Base-by-base conservation (phyloP, 1,140 invertebrate species). In the Chironomus tepperi region DNA sequence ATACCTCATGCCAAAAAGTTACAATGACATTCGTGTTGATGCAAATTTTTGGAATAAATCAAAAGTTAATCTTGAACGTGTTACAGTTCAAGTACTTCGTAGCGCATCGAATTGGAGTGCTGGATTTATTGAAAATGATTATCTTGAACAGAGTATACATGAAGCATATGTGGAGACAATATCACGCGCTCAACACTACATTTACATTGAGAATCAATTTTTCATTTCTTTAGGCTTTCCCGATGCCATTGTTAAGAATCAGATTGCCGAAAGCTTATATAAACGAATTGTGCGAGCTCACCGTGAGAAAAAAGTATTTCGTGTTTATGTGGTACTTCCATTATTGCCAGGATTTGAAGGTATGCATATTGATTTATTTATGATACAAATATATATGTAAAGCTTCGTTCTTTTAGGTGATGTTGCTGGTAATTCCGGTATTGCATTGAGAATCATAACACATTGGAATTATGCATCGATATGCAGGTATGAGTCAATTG, bases 131-230 rank as follows among this genome's bases (percentile, higher is more conserved):
- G 91, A 93, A 79, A 86, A 92, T 0, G 90, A 94, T 77, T 89
- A 89, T 3, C 87, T 90, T 9, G 96, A 98, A 81, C 89, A 92
- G 77, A 96, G 94, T 76, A 98, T 98, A 76, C 94, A 98, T 76
- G 90, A 95, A 78, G 96, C 97, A 0, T 98, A 98, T 82, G 89
- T 98, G 34, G 88, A 97, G 76, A 89, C 91, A 1, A 99, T 99
- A 75, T 91, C 90, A 15, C 90, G 91, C 78, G 91, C 97, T 0
- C 91, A 97, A 81, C 93, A 97, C 83, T 98, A 94, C 80, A 88
- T 98, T 77, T 98, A 98, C 80, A 98, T 98, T 75, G 96, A 98
- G 85, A 99, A 99, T 85, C 97, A 99, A 84, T 99, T 99, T 86
- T 99, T 98, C 80, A 98, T 99, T 76, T 93, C 93, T 0, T 83